Conservation (phyloP, 1,140 invertebrate genomes). For the Drosophila ananassae region DNA sequence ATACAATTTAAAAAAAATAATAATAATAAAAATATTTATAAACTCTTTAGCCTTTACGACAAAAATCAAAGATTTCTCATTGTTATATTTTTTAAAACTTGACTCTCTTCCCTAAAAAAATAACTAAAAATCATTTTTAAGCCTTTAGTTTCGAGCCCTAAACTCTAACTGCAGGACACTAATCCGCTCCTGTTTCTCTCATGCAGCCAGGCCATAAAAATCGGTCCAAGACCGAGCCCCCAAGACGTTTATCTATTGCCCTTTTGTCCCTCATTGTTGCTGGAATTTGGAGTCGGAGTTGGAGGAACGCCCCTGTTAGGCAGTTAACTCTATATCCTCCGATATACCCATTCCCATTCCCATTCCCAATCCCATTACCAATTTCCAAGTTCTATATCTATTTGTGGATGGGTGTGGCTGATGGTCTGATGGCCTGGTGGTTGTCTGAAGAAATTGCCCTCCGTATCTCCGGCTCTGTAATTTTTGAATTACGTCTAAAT, state of each 20-base stretch:
- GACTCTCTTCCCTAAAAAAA: too few species aligned
- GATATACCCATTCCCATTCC: background rate
- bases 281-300: background rate
- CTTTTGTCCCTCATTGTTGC: slow-evolving; percentile 36
- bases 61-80: too few species aligned
- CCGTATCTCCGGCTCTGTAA: slow-evolving; percentile 63
- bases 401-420: slow-evolving; percentile 9
- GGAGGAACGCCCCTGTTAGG: background rate
- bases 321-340: slow-evolving; percentile 1
- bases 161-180: background rate
- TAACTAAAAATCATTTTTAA: background rate
- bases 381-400: background rate
- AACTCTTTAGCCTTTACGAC: too few species aligned
- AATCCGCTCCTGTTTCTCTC: slow-evolving; percentile 50
- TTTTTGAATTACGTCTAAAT: slow-evolving; percentile 78
- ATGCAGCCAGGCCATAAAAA: slow-evolving; percentile 57
- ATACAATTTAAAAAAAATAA: too few species aligned
- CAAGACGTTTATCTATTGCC: slow-evolving; percentile 67
- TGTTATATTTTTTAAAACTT: too few species aligned
- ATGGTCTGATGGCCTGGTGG: slow-evolving; percentile 2
- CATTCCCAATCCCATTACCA: background rate
- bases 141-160: background rate
- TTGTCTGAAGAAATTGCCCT: slow-evolving; percentile 51
- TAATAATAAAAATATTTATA: background rate
- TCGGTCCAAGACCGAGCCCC: slow-evolving; percentile 37